Evolutionary conservation across 2,113 vertebrate species (phyloP).

Genomic region (Protobothrops flavoviridis): DNA sequence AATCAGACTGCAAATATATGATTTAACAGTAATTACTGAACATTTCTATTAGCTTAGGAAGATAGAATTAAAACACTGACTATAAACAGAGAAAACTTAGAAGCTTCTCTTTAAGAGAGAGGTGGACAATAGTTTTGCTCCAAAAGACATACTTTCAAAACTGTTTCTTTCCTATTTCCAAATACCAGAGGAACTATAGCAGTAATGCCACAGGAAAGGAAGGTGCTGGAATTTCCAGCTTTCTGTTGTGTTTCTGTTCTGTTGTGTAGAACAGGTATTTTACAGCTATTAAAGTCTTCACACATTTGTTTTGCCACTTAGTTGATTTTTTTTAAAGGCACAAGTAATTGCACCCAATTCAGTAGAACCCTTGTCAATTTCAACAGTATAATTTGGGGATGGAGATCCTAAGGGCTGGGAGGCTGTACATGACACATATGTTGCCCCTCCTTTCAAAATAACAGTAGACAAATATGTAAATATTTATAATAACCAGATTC

Average conservation of each 20-base stretch:
- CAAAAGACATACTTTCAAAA: neutral
- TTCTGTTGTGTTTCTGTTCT: neutral
- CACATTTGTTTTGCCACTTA: no score
- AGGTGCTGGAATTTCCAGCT: neutral
- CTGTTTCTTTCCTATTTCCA: neutral
- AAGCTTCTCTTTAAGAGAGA: neutral
- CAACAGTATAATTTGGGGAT: neutral
- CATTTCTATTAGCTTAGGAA: neutral
- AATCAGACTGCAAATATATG: neutral
- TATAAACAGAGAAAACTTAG: neutral
- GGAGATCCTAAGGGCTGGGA: neutral
- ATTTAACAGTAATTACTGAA: neutral
- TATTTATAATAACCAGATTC: neutral
- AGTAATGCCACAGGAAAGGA: neutral
- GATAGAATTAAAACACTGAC: neutral
- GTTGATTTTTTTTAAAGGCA: no score
- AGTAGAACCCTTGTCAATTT: neutral
- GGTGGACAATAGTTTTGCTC: neutral
- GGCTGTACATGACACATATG: neutral
- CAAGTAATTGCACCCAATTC: neutral
- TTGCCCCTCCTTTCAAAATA: neutral
- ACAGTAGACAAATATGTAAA: neutral
- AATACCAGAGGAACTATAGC: neutral
- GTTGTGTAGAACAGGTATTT: neutral
- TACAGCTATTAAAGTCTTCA: neutral